phyloP scores from a whole-genome alignment of 2,888 invertebrate species.

The Andricus curvator region DNA sequence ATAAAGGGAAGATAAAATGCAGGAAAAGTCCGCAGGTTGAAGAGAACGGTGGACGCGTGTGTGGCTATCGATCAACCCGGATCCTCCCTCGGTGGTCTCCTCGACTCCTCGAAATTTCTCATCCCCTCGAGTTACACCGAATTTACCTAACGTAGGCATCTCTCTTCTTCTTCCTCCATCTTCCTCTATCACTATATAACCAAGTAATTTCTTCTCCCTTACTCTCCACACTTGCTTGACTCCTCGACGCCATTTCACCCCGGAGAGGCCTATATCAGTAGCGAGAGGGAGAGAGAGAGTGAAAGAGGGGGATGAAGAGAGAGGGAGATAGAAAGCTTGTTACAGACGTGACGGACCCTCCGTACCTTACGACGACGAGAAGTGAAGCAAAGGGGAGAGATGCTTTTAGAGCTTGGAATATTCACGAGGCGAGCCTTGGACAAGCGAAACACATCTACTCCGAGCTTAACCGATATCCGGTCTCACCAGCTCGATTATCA shows the following conservation, averaged over 20 bases:
- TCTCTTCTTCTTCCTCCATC: conserved; percentile 58
- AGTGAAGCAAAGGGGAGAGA: conserved; percentile 58
- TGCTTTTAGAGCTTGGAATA: conserved; percentile 78
- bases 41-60: conserved; percentile 64
- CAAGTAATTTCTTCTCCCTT: conserved; percentile 56
- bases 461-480: conserved; percentile 45
- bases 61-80: conserved; percentile 64
- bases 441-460: conserved; percentile 62
- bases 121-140: conserved; percentile 71
- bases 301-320: conserved; percentile 51
- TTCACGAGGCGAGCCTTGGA: conserved; percentile 70
- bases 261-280: conserved; percentile 64
- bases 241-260: conserved; percentile 55
- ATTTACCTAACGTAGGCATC: conserved; percentile 76
- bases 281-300: conserved; percentile 23
- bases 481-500: conserved; percentile 41
- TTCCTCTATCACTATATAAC: conserved; percentile 67
- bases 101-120: conserved; percentile 65
- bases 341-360: conserved; percentile 78
- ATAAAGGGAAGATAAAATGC: conserved; percentile 33
- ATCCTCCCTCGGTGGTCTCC: conserved; percentile 60
- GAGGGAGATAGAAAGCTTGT: conserved; percentile 66
- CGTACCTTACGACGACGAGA: conserved; percentile 67
- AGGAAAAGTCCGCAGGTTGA: conserved; percentile 56
- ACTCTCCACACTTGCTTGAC: conserved; percentile 61